Percentiles rank a stretch among this genome's conserved stretches.
Evolutionary conservation across 1,140 invertebrate species (phyloP).

Genomic region (Diabrotica undecimpunctata): DNA sequence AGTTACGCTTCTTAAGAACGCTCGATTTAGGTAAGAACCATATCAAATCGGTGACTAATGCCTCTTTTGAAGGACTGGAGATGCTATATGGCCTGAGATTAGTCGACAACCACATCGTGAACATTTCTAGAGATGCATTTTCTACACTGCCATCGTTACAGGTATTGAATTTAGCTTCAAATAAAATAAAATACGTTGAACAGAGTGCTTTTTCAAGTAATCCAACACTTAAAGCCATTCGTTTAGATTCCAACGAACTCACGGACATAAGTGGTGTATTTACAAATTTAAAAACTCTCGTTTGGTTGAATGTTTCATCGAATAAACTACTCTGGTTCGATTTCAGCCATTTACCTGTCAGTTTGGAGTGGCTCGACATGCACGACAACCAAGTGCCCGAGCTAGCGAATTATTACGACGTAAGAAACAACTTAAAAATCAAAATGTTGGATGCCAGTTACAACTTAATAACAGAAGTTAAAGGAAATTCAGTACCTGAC

Average conservation of each 20-base stretch:
- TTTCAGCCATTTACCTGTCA: slow-evolving; percentile 63
- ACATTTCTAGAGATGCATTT: slow-evolving; percentile 65
- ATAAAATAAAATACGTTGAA: slow-evolving; percentile 62
- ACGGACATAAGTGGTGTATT: slow-evolving; percentile 65
- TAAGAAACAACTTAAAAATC: slow-evolving; percentile 59
- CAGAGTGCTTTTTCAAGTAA: slow-evolving; percentile 63
- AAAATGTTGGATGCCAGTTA: slow-evolving; percentile 73
- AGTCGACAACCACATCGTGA: slow-evolving; percentile 64
- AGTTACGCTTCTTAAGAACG: slow-evolving; percentile 65
- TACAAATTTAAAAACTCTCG: slow-evolving; percentile 58
- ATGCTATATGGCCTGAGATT: slow-evolving; percentile 61
- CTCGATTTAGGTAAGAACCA: slow-evolving; percentile 77
- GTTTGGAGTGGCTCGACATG: slow-evolving; percentile 67
- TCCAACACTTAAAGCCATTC: slow-evolving; percentile 60
- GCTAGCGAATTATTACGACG: slow-evolving; percentile 64
- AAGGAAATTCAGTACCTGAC: slow-evolving; percentile 65
- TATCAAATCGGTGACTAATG: slow-evolving; percentile 58
- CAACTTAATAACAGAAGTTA: slow-evolving; percentile 67
- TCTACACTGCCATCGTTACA: slow-evolving; percentile 61
- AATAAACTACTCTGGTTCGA: slow-evolving; percentile 66
- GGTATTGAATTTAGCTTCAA: slow-evolving; percentile 66
- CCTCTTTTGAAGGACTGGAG: slow-evolving; percentile 61
- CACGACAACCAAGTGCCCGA: slow-evolving; percentile 64
- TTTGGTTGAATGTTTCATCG: slow-evolving; percentile 69
- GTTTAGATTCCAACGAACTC: slow-evolving; percentile 66